Conservation (phyloP, 2,888 invertebrate genomes). For the Drosophila gaucha region DNA sequence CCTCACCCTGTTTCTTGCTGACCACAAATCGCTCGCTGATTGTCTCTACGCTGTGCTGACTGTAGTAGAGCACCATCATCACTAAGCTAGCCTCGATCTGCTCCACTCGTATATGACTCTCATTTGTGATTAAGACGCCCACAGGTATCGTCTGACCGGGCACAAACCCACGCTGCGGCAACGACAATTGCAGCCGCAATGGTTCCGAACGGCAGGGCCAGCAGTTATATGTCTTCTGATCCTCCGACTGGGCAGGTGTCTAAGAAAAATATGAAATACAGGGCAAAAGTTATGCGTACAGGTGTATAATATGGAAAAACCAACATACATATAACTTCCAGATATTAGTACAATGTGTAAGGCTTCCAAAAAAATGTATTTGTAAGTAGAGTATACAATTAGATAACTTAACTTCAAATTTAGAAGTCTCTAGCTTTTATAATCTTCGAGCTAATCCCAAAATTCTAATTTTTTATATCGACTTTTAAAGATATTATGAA, state of each 20-base stretch:
- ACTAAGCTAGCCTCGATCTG: slow-evolving; percentile 67
- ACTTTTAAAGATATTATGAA: no score
- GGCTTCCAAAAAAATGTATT: no score
- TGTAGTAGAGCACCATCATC: slow-evolving; percentile 75
- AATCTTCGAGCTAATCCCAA: no score
- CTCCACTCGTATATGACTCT: slow-evolving; percentile 85
- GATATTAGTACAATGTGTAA: no score
- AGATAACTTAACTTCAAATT: no score
- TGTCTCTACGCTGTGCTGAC: slow-evolving; percentile 48
- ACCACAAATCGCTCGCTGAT: slow-evolving; percentile 71
- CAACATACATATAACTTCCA: no score
- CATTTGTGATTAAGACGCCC: slow-evolving; percentile 86
- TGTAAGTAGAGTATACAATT: no score
- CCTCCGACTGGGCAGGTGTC: slow-evolving; percentile 71
- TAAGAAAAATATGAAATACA: slow-evolving; percentile 28
- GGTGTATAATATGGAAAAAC: no score
- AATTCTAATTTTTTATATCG: no score
- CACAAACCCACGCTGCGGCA: slow-evolving; percentile 82
- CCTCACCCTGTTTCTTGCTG: slow-evolving; percentile 61
- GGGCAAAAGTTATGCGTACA: no score
- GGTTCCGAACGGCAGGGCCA: slow-evolving; percentile 77
- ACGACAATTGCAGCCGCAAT: slow-evolving; percentile 63
- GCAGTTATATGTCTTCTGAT: slow-evolving; percentile 74
- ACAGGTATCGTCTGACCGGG: slow-evolving; percentile 80
- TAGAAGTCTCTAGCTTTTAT: no score